Percentiles rank a stretch among this genome's conserved stretches.
phyloP scores from a whole-genome alignment of 2,888 invertebrate genomes.

The Nyleta sp. region DNA sequence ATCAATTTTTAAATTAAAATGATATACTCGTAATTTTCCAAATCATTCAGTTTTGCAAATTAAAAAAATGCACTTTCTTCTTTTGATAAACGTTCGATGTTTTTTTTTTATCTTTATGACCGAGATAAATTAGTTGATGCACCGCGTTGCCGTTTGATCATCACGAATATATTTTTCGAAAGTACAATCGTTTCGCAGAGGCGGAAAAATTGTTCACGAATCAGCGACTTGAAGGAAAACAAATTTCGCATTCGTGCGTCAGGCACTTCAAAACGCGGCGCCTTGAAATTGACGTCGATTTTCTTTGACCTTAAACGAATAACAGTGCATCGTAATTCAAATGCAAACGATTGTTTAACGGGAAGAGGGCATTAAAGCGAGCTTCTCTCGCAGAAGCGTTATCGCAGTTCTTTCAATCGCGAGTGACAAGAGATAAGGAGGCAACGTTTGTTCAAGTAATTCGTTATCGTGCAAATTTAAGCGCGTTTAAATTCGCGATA shows the following conservation, averaged over 20 bases:
- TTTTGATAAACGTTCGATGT: no score
- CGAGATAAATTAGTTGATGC: no score
- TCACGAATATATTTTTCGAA: no score
- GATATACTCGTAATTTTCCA: no score
- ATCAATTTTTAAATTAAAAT: no score
- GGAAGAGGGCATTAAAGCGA: constrained; percentile 3
- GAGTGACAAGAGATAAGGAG: constrained; percentile 19
- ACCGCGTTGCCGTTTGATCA: no score
- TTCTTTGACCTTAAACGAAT: constrained; percentile 22
- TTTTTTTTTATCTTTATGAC: no score
- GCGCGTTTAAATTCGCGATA: not conserved
- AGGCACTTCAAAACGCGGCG: not conserved
- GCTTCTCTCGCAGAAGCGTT: constrained; percentile 13
- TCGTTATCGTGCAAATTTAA: constrained; percentile 22
- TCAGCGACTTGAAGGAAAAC: not conserved
- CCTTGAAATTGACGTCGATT: constrained; percentile 22
- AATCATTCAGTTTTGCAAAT: no score
- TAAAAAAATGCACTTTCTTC: no score
- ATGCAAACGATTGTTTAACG: constrained; percentile 27
- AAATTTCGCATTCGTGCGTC: not conserved
- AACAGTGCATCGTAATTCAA: constrained; percentile 3
- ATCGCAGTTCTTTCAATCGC: constrained; percentile 27
- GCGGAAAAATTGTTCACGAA: no score
- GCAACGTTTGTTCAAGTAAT: constrained; percentile 13
- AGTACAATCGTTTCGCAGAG: no score